Percentiles rank a stretch among this genome's conserved stretches.
Evolutionary conservation across 2,113 vertebrate species (phyloP).

Genomic region (Crocuta crocuta): DNA sequence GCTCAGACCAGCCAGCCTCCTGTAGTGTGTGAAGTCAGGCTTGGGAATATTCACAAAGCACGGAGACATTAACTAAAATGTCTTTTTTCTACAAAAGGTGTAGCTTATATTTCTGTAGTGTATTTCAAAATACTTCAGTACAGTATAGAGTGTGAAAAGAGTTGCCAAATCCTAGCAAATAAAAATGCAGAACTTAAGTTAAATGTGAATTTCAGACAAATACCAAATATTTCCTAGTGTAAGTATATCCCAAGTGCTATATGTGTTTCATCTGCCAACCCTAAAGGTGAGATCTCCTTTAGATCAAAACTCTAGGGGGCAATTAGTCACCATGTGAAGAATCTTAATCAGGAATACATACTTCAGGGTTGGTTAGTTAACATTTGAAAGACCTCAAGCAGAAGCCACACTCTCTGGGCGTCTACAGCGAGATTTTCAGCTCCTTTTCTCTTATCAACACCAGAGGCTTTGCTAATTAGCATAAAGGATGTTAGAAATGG

Average conservation of each 20-base stretch:
- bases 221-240: not conserved
- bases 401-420: not conserved
- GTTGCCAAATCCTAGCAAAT: conserved; percentile 4
- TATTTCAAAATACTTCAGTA: not conserved
- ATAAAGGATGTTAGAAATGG: conserved; percentile 32
- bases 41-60: not conserved
- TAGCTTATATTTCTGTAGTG: not conserved
- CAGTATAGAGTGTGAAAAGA: not conserved
- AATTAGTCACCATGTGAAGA: not conserved
- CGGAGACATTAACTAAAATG: not conserved
- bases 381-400: not conserved
- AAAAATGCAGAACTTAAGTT: conserved; percentile 35
- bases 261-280: not conserved
- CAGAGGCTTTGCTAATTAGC: conserved; percentile 38
- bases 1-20: not conserved
- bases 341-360: not conserved
- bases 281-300: not conserved
- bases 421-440: not conserved
- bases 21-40: not conserved
- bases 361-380: not conserved
- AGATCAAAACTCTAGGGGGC: conserved; percentile 5
- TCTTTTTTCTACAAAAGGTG: not conserved
- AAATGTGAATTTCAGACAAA: conserved; percentile 6
- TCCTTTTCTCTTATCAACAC: conserved; percentile 43
- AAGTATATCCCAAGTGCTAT: not conserved